Base-by-base conservation (phyloP, 1,140 invertebrate genomes). In the Drosophila jambulina region DNA sequence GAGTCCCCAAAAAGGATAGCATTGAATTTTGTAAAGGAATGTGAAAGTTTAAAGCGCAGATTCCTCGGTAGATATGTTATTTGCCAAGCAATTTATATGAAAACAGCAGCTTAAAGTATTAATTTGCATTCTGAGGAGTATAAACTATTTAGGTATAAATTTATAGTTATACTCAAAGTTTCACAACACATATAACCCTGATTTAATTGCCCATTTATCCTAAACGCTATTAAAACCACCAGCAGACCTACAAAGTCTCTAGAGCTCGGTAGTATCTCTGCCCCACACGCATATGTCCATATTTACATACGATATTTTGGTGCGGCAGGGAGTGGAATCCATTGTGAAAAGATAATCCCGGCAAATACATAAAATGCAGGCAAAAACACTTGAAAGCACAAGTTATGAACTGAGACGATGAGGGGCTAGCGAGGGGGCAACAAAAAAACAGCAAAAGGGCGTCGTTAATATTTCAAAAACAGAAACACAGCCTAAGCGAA, bases 391-490 rank as follows among this genome's bases (percentile, higher is more conserved):
- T 68, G 58, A 80, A 69, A 75, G 48, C 65, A 57, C n/a, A 86
- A 86, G 83, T 86, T 88, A 87, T 87, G 84, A 80, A 81, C 78
- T 61, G 58, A 56, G 59, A 49, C 54, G 58, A 36, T 23, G 32
- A 34, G 19, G 36, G 43, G 23, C n/a, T 13, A 15, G 7, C 29
- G 15, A 9, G 12, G 40, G n/a, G 19, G 13, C 12, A 29, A 40
- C 32, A 54, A 56, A 77, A 82, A 75, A 87, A 87, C 84, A 87
- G 77, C 84, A 87, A 87, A 87, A 88, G 84, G 84, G 84, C 84
- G 84, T 87, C 80, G 84, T 87, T 87, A 87, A 88, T 87, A 87
- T 87, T 87, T 87, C 84, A 88, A 84, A 87, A 87, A 88, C 84
- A 87, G 84, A 87, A 84, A 74, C 80, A 82, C 71, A 63, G 21